These are phyloP conservation scores for Mormyrops attenuatus DNA, from an alignment of 2,797 vertebrate species.

Conservation along the genomic window DNA sequence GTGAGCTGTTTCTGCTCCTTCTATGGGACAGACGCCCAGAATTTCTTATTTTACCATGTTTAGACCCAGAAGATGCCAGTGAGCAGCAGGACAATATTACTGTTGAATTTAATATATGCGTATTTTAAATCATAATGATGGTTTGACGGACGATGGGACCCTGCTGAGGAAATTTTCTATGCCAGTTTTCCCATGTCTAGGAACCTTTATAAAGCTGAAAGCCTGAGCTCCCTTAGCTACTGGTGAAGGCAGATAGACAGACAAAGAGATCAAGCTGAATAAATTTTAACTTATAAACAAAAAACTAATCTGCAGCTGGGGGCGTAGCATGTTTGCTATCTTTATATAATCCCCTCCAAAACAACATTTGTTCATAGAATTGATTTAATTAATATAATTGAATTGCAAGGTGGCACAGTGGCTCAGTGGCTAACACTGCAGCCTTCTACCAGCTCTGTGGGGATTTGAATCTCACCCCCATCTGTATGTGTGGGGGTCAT, in stretches of 20 bases:
- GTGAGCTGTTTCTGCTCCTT: conserved; percentile 27
- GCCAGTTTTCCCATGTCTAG: neutral
- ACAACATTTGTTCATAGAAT: neutral
- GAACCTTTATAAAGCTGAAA: neutral
- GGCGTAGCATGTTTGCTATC: neutral
- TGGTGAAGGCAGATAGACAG: neutral
- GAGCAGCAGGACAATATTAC: neutral
- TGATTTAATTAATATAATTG: neutral
- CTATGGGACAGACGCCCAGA: conserved; percentile 30
- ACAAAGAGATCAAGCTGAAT: neutral
- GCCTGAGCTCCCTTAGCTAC: neutral
- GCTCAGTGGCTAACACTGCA: neutral
- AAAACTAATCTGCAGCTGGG: neutral
- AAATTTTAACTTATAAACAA: neutral
- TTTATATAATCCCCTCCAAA: conserved; percentile 1
- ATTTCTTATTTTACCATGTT: conserved; percentile 29
- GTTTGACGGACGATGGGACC: neutral
- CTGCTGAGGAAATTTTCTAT: conserved; percentile 4
- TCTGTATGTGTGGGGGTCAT: neutral
- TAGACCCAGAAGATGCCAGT: conserved; percentile 35
- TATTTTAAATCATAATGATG: neutral
- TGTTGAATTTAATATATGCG: neutral
- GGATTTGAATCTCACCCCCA: neutral
- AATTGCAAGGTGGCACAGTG: neutral
- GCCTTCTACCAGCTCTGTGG: neutral